phyloP scores from a whole-genome alignment of 1,140 invertebrate genomes.

The Caenorhabditis inopinata region DNA sequence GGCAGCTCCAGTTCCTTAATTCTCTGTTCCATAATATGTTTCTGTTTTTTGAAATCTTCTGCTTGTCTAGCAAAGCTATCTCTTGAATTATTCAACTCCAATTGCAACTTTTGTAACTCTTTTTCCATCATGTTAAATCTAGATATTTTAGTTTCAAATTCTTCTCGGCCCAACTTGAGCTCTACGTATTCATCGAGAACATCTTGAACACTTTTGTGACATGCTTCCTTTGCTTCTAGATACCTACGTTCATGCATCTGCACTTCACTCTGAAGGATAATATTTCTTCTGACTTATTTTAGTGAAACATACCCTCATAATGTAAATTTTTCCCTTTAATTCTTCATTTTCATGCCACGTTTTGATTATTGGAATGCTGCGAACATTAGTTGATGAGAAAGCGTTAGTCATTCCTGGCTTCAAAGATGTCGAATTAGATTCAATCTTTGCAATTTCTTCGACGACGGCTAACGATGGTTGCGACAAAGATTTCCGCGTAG shows the following conservation, averaged over 20 bases:
- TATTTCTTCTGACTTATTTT: background rate
- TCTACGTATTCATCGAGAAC: background rate
- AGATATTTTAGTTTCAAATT: background rate
- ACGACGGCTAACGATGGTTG: background rate
- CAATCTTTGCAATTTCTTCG: background rate
- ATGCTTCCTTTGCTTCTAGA: background rate
- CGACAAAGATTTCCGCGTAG: background rate
- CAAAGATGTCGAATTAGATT: background rate
- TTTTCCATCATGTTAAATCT: background rate
- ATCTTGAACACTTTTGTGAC: background rate
- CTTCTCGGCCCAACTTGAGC: background rate
- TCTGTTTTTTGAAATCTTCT: background rate
- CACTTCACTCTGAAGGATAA: background rate
- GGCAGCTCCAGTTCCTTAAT: background rate
- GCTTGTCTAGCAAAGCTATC: background rate
- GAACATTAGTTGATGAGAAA: background rate
- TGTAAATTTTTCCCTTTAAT: background rate
- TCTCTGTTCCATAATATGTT: background rate
- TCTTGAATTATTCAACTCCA: background rate
- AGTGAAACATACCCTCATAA: background rate
- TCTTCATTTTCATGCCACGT: background rate
- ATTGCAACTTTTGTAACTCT: background rate
- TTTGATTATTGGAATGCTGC: background rate
- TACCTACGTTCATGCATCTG: slow-evolving; percentile 11
- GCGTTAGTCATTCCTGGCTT: background rate